Percentiles rank a stretch among this genome's conserved stretches.
Evolutionary conservation across 2,797 vertebrate genomes (phyloP).

Genomic region (Sternotherus odoratus): DNA sequence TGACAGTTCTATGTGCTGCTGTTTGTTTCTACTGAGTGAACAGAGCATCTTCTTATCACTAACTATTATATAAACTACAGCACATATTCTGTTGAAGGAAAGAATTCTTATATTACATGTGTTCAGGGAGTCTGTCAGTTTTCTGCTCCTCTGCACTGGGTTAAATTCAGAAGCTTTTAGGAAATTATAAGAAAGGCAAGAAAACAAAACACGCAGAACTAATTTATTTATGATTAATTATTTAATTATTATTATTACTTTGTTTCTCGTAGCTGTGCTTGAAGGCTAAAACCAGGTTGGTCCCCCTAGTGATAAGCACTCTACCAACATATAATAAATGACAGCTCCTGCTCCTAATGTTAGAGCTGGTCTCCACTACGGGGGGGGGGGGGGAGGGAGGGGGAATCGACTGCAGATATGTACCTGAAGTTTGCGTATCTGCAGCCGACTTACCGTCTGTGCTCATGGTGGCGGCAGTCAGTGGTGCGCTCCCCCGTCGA

Average conservation of each 20-base stretch:
- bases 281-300: not conserved
- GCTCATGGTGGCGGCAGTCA: no score
- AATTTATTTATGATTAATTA: not conserved
- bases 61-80: not conserved
- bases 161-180: constrained; percentile 14
- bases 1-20: constrained; percentile 14
- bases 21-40: constrained; percentile 36
- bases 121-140: fast-evolving
- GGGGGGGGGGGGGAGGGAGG: no score
- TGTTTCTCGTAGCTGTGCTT: not conserved
- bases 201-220: not conserved
- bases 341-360: not conserved
- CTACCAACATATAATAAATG: constrained; percentile 12
- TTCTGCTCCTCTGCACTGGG: not conserved
- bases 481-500: no score
- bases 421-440: no score
- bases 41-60: constrained; percentile 34
- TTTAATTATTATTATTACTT: fast-evolving
- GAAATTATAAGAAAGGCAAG: not conserved
- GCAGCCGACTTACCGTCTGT: no score
- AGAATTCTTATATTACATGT: not conserved
- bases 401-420: no score
- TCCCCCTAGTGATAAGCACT: not conserved
- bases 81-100: not conserved
- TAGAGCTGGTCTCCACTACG: no score